phyloP scores from a whole-genome alignment of 2,888 invertebrate species.

The Tetranychus truncatus region DNA sequence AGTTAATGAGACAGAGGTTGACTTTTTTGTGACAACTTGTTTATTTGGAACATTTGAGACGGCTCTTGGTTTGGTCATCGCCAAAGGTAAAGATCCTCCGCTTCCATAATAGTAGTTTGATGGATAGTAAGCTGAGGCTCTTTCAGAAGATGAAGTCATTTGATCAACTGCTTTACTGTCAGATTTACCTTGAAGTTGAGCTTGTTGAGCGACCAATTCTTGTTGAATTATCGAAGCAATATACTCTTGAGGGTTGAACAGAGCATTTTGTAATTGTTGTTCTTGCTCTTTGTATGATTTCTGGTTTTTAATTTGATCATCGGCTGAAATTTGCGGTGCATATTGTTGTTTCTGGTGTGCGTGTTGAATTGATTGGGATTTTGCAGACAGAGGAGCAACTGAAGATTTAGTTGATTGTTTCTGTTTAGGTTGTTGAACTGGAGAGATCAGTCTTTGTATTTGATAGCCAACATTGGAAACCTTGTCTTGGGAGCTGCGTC shows the following conservation, averaged over 20 bases:
- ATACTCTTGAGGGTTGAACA: conserved; percentile 4
- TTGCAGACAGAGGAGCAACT: background rate
- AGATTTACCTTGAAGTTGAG: conserved; percentile 1
- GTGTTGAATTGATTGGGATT: background rate
- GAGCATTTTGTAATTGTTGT: background rate
- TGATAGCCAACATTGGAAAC: conserved; percentile 6
- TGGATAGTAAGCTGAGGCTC: background rate
- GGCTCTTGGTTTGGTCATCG: background rate
- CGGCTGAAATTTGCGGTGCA: background rate
- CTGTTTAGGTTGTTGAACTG: background rate
- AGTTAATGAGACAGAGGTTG: background rate
- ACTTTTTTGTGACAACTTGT: background rate
- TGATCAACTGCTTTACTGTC: background rate
- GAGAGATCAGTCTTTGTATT: background rate
- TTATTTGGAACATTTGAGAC: background rate
- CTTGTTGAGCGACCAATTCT: conserved; percentile 4
- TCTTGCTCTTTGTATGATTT: conserved; percentile 1
- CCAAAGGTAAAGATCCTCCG: background rate
- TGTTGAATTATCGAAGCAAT: conserved; percentile 8
- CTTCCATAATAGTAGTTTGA: background rate
- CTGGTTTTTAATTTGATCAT: background rate
- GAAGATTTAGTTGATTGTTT: background rate
- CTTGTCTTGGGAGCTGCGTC: background rate
- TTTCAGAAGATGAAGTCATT: background rate
- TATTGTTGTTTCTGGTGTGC: background rate